These are phyloP conservation scores for Ylistrum balloti DNA, from an alignment of 1,140 invertebrate genomes.

Conservation along the genomic window DNA sequence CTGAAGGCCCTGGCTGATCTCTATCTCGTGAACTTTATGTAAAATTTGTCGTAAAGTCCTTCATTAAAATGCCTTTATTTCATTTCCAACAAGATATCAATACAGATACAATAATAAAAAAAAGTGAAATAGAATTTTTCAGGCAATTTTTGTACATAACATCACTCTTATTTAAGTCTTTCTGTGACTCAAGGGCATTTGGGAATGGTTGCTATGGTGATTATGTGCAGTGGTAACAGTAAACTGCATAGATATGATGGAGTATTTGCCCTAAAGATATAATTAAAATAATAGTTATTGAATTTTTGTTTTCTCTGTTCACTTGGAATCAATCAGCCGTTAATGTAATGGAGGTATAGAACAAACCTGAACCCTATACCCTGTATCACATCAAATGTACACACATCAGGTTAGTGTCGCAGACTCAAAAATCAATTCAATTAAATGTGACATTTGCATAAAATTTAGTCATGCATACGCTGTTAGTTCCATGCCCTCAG, in stretches of 20 bases:
- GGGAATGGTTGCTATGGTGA: slow-evolving; percentile 37
- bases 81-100: background rate
- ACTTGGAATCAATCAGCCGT: background rate
- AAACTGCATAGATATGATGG: slow-evolving; percentile 10
- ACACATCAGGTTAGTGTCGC: background rate
- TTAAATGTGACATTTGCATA: background rate
- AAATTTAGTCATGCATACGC: background rate
- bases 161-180: background rate
- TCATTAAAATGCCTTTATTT: background rate
- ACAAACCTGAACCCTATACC: background rate
- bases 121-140: background rate
- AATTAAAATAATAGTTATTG: slow-evolving; percentile 36
- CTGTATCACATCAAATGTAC: background rate
- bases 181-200: background rate
- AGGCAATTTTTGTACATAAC: background rate
- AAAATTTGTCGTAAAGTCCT: slow-evolving; percentile 5
- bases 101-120: background rate
- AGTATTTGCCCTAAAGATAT: background rate
- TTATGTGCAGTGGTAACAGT: background rate
- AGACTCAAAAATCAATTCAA: slow-evolving; percentile 24
- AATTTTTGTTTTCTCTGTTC: slow-evolving; percentile 9
- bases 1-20: too few relatives aligned
- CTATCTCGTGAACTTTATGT: background rate
- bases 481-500: background rate
- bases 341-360: background rate